Percentiles rank a stretch among this genome's conserved stretches.
Evolutionary conservation across 2,113 vertebrate species (phyloP).

Genomic region (Leptocoma aspasia): DNA sequence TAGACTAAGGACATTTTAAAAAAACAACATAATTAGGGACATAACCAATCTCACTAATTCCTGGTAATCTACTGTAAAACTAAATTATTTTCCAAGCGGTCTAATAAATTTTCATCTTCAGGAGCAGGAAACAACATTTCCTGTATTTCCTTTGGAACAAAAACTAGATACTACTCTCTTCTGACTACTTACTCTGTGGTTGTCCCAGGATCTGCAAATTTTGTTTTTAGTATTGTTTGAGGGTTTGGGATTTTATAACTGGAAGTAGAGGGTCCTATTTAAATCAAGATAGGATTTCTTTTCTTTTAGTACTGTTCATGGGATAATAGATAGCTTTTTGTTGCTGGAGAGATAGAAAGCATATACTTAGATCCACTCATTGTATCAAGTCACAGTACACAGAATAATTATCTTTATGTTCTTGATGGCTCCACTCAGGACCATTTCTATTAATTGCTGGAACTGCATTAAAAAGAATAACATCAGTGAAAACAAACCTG

Average conservation of each 20-base stretch:
- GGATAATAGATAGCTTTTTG: neutral
- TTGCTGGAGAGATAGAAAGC: neutral
- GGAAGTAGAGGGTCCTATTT: neutral
- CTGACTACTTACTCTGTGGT: neutral
- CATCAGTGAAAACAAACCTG: neutral
- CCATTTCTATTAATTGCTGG: neutral
- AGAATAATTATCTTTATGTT: neutral
- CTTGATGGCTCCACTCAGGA: neutral
- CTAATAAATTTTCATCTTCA: constrained; percentile 60
- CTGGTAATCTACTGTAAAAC: constrained; percentile 69
- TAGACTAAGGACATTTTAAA: constrained; percentile 67
- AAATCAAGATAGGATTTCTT: neutral
- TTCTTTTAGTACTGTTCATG: neutral
- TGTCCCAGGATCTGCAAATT: neutral
- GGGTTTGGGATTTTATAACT: accelerated
- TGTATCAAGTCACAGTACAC: neutral
- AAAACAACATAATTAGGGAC: constrained; percentile 64
- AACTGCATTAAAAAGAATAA: neutral
- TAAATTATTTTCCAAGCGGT: constrained; percentile 68
- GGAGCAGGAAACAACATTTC: constrained; percentile 25
- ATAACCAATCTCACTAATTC: constrained; percentile 76
- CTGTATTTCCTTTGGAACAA: constrained; percentile 44
- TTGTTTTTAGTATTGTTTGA: neutral
- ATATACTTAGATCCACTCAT: neutral
- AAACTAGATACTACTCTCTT: neutral